These are phyloP conservation scores for Liparis tanakae DNA, from an alignment of 2,797 vertebrate genomes.

Conservation along the genomic window DNA sequence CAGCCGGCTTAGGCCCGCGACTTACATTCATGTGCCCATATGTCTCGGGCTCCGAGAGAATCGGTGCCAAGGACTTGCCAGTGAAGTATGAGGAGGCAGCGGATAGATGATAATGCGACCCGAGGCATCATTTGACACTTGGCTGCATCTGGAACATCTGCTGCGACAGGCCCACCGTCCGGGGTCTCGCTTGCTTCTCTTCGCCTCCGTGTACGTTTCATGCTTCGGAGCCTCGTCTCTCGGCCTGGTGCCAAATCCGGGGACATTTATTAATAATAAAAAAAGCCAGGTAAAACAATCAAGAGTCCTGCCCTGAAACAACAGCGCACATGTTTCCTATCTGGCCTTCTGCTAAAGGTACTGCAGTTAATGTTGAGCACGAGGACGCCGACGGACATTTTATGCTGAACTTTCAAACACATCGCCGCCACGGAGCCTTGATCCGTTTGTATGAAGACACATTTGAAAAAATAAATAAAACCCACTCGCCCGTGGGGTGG, in stretches of 20 bases:
- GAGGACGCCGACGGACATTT: slow-evolving; percentile 61
- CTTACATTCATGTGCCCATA: slow-evolving; percentile 48
- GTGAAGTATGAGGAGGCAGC: slow-evolving; percentile 61
- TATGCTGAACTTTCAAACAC: slow-evolving; percentile 66
- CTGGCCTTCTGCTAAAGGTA: slow-evolving; percentile 32
- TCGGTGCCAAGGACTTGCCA: slow-evolving; percentile 60
- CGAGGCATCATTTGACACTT: slow-evolving; percentile 74
- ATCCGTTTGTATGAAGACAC: slow-evolving; percentile 50
- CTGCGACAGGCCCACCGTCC: slow-evolving; percentile 66
- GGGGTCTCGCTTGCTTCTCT: slow-evolving; percentile 35
- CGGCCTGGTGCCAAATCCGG: slow-evolving; percentile 31
- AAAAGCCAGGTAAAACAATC: slow-evolving; percentile 61
- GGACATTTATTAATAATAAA: slow-evolving; percentile 51
- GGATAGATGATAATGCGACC: slow-evolving; percentile 71
- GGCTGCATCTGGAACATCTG: slow-evolving; percentile 80
- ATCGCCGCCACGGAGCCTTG: slow-evolving; percentile 26
- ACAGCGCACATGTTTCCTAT: slow-evolving; percentile 57
- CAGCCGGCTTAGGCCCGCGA: slow-evolving; percentile 25
- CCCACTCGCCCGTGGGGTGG: slow-evolving; percentile 17
- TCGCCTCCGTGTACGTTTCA: slow-evolving; percentile 58
- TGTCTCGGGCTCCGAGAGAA: slow-evolving; percentile 37
- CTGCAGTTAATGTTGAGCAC: slow-evolving; percentile 52
- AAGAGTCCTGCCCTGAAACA: slow-evolving; percentile 45
- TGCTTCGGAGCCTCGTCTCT: slow-evolving; percentile 26
- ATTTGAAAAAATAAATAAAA: slow-evolving; percentile 56